Conservation (phyloP, 2,113 vertebrate species). For the cat (Felis catus) region DNA sequence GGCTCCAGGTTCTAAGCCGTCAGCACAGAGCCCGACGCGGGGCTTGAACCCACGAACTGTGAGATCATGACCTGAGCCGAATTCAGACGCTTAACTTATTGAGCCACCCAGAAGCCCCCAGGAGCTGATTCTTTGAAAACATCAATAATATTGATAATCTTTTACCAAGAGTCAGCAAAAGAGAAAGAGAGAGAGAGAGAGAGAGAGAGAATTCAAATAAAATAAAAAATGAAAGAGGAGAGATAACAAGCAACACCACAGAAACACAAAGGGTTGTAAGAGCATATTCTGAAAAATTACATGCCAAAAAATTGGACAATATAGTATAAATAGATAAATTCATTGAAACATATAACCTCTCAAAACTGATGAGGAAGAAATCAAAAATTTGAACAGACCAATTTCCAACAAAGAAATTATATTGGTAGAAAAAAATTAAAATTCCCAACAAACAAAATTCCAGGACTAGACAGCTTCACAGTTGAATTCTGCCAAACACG, state of each 20-base stretch:
- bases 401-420: neutral
- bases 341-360: neutral
- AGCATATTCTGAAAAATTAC: neutral
- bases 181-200: neutral
- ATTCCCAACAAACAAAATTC: neutral
- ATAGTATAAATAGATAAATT: neutral
- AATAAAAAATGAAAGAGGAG: neutral
- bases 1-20: too few species aligned
- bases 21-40: too few species aligned
- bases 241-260: neutral
- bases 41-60: too few species aligned
- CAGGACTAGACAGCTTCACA: neutral
- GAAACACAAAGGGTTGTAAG: neutral
- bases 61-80: too few species aligned
- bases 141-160: neutral
- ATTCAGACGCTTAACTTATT: too few species aligned
- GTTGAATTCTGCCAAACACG: neutral
- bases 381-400: neutral
- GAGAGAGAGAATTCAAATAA: neutral
- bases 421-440: neutral
- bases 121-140: neutral
- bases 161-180: neutral
- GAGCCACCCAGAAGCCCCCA: too few species aligned
- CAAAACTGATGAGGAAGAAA: neutral
- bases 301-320: neutral